These are phyloP conservation scores for human DNA, from an alignment of 2,113 vertebrate genomes.

Conservation along the genomic window DNA sequence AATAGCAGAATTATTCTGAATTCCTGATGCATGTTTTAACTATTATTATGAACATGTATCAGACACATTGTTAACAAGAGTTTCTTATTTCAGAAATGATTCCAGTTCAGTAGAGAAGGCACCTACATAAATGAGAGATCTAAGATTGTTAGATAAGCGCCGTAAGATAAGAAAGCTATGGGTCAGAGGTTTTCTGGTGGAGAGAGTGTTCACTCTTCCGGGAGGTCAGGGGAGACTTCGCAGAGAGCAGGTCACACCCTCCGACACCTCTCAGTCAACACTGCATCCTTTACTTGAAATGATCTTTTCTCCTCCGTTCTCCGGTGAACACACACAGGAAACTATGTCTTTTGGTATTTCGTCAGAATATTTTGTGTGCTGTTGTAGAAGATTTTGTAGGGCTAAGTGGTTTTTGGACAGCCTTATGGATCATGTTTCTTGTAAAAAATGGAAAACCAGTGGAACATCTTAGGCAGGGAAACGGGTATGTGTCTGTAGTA, in stretches of 20 bases:
- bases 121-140: not conserved
- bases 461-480: not conserved
- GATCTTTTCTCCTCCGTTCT: not conserved
- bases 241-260: not conserved
- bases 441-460: not conserved
- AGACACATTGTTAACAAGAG: not conserved
- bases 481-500: not conserved
- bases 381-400: not conserved
- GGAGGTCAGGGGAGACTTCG: not conserved
- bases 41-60: not conserved
- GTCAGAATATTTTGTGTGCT: not conserved
- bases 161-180: not conserved
- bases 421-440: not conserved
- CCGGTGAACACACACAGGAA: not conserved
- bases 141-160: not conserved
- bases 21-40: not conserved
- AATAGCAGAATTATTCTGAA: constrained; percentile 44
- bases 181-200: not conserved
- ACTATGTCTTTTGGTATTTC: not conserved
- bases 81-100: constrained; percentile 14
- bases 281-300: not conserved
- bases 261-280: not conserved
- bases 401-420: not conserved
- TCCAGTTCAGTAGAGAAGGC: not conserved
- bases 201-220: not conserved